Base-by-base conservation (phyloP, 2,797 vertebrate species). In the Poecile montanus region DNA sequence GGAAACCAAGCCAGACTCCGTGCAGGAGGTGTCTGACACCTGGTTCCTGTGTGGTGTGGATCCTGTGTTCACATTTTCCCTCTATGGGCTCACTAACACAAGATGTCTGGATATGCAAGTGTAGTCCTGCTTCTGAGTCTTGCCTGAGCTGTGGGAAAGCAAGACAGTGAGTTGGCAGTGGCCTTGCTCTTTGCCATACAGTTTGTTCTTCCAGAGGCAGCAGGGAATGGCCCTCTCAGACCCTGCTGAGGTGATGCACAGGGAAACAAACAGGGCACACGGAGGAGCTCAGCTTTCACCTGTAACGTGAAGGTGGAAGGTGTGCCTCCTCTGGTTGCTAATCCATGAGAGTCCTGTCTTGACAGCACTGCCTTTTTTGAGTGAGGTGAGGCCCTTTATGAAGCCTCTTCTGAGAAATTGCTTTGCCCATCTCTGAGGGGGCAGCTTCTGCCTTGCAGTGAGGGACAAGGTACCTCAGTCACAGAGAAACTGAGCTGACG, bases 11-110 rank as follows among this genome's bases (percentile, higher is more conserved):
- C 3, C 58, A 23, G 16, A 10, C 47, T 16, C 57, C 2, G 2
- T 57, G 54, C 5, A 5, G 65, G 48, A 10, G 14, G 26, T 34
- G 13, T 8, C 56, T 25, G 61, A 51, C 25, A 20, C 16, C 44
- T 36, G 48, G 42, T 16, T 45, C 29, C 57, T 45, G 32, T 15
- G 32, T 4, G 25, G 12, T 38, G 34, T 38, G 0, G 0, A 7
- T 34, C 56, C 25, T 57, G 48, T 17, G 22, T 10, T 40, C 71
- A 17, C 30, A 21, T 42, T 50, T 57, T 19, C 13, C 17, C 8
- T 25, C 45, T 20, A 13, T 13, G 44, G 50, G 80, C 38, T 66
- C 48, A 12, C 40, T 27, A 19, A 36, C 44, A 45, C 34, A 12
- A 36, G 27, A 18, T 60, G 22, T 29, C 34, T 60, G 50, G 13